These are phyloP conservation scores for Mesoclemmys tuberculata DNA, from an alignment of 2,113 vertebrate species.

Conservation along the genomic window DNA sequence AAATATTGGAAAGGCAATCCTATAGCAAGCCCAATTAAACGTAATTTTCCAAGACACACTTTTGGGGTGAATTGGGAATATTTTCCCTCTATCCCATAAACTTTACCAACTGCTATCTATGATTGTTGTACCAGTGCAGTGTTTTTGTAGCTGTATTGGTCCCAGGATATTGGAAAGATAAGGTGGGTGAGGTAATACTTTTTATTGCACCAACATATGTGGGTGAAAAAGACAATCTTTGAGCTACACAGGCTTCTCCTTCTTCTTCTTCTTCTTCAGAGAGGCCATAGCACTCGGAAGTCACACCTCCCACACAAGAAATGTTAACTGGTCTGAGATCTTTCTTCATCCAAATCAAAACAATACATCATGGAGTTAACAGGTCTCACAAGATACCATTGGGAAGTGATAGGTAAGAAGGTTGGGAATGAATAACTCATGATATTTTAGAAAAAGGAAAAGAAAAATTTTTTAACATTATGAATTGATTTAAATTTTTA, in stretches of 20 bases:
- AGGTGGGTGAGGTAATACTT: not conserved
- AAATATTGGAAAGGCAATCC: not conserved
- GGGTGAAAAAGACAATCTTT: not conserved
- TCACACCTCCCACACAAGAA: not conserved
- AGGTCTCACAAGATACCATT: not conserved
- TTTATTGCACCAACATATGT: not conserved
- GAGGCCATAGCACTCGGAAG: not conserved
- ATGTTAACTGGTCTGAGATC: not conserved
- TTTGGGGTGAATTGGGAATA: not conserved
- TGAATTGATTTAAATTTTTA: not conserved
- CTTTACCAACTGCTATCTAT: not conserved
- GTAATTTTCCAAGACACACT: not conserved
- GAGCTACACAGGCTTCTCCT: too few relatives aligned
- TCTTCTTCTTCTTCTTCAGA: not conserved
- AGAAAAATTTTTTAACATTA: not conserved
- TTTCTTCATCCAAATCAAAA: not conserved
- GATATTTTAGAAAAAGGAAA: not conserved
- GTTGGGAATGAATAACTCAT: not conserved
- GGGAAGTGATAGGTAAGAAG: not conserved
- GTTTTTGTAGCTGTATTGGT: not conserved
- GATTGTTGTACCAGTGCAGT: not conserved
- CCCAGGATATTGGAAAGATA: not conserved
- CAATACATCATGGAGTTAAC: not conserved
- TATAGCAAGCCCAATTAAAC: not conserved
- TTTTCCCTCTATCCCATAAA: not conserved